These are phyloP conservation scores for Phlogophora meticulosa DNA, from an alignment of 2,888 invertebrate genomes.

Conservation along the genomic window DNA sequence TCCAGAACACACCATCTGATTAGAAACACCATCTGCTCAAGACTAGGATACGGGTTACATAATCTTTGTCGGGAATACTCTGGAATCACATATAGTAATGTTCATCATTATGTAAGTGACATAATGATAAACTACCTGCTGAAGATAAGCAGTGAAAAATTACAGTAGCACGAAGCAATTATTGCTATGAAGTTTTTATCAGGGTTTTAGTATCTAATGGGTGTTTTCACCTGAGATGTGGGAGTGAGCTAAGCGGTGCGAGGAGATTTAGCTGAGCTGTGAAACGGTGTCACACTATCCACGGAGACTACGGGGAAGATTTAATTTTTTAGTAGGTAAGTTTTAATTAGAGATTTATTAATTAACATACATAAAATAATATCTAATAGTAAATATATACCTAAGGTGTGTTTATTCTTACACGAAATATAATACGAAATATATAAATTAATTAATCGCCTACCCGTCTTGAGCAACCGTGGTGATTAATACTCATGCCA, in stretches of 20 bases:
- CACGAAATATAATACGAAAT: too few relatives aligned
- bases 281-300: too few relatives aligned
- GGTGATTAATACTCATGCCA: too few relatives aligned
- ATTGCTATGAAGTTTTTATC: constrained; percentile 58
- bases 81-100: not conserved
- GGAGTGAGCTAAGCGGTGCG: not conserved
- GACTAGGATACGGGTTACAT: not conserved
- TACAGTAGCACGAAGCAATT: constrained; percentile 42
- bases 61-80: constrained; percentile 18
- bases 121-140: constrained; percentile 17
- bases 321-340: too few relatives aligned
- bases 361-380: too few relatives aligned
- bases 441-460: too few relatives aligned
- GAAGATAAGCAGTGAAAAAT: constrained; percentile 8
- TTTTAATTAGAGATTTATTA: too few relatives aligned
- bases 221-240: not conserved
- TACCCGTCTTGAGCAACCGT: too few relatives aligned
- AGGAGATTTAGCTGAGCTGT: too few relatives aligned
- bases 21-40: not conserved
- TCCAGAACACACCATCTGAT: not conserved
- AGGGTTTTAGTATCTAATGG: constrained; percentile 48
- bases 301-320: too few relatives aligned
- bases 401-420: too few relatives aligned
- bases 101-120: not conserved
- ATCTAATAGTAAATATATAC: too few relatives aligned